Percentiles rank a stretch among this genome's conserved stretches.
Evolutionary conservation across 2,888 invertebrate genomes (phyloP).

Genomic region (Lissonota sp.): DNA sequence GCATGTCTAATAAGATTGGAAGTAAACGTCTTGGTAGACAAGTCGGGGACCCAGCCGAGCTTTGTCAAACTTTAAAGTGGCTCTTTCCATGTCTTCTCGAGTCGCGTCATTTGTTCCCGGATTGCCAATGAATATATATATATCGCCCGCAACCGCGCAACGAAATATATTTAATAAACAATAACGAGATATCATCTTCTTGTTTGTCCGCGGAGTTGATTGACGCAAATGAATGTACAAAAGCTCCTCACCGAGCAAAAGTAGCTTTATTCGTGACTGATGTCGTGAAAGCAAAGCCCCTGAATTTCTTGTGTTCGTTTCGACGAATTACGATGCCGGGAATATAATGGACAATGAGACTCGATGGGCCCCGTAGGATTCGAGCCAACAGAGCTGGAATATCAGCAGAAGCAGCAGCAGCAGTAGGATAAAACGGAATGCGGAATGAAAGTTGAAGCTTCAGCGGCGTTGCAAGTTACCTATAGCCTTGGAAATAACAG

Average conservation of each 20-base stretch:
- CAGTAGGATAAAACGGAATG: too few relatives aligned
- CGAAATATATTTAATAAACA: conserved; percentile 56
- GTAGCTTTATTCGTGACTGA: conserved; percentile 53
- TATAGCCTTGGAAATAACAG: conserved; percentile 29
- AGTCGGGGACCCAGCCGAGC: conserved; percentile 31
- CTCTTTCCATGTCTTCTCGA: conserved; percentile 36
- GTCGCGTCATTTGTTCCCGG: background rate
- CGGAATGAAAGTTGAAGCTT: too few relatives aligned
- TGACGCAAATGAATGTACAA: conserved; percentile 60
- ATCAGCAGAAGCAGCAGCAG: background rate
- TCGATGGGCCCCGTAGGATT: conserved; percentile 21
- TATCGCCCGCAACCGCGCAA: background rate
- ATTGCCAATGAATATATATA: background rate
- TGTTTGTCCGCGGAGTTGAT: conserved; percentile 54
- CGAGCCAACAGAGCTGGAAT: conserved; percentile 14
- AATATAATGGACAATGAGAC: conserved; percentile 41
- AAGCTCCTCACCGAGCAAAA: conserved; percentile 29
- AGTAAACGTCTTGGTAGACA: conserved; percentile 59
- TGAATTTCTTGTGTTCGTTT: conserved; percentile 54
- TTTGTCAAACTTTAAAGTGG: conserved; percentile 61
- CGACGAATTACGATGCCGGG: conserved; percentile 54
- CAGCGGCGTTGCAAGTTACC: background rate
- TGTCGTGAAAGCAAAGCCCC: conserved; percentile 48
- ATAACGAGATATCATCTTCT: conserved; percentile 43
- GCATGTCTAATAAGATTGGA: conserved; percentile 57